A percentile compares a stretch with the other conserved stretches of the same genome.
These are phyloP conservation scores for Rotaria macrura DNA, from an alignment of 2,888 invertebrate genomes.

Conservation along the genomic window DNA sequence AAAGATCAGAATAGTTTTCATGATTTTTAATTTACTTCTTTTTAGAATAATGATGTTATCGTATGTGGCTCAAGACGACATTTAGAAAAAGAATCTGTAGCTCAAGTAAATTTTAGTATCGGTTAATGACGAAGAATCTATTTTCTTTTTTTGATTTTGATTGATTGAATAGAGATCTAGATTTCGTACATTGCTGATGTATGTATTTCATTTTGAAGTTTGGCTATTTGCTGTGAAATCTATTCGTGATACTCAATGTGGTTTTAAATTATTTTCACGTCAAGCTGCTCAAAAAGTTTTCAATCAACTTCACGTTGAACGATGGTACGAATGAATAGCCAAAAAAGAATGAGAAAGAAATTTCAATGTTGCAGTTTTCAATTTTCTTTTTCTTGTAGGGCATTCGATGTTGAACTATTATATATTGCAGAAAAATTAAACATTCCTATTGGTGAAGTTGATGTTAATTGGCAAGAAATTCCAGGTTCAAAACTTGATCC, in stretches of 20 bases:
- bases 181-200: conserved; percentile 76
- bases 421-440: conserved; percentile 76
- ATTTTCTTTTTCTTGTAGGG: conserved; percentile 58
- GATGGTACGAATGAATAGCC: conserved; percentile 62
- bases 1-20: no score
- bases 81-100: conserved; percentile 79
- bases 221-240: conserved; percentile 79
- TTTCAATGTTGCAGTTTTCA: no score
- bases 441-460: conserved; percentile 67
- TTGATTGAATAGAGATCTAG: conserved; percentile 47
- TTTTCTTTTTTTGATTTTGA: no score
- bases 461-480: conserved; percentile 89
- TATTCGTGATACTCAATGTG: conserved; percentile 92
- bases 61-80: conserved; percentile 89
- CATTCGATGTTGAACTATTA: conserved; percentile 93
- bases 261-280: conserved; percentile 86
- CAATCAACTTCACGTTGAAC: conserved; percentile 76
- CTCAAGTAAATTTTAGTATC: conserved; percentile 51
- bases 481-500: conserved; percentile 52
- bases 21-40: background rate
- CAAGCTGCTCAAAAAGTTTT: conserved; percentile 70
- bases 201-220: conserved; percentile 87
- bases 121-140: no score
- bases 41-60: conserved; percentile 37
- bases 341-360: background rate